These are phyloP conservation scores for Metallyticus violacea DNA, from an alignment of 2,888 invertebrate genomes.

Conservation along the genomic window DNA sequence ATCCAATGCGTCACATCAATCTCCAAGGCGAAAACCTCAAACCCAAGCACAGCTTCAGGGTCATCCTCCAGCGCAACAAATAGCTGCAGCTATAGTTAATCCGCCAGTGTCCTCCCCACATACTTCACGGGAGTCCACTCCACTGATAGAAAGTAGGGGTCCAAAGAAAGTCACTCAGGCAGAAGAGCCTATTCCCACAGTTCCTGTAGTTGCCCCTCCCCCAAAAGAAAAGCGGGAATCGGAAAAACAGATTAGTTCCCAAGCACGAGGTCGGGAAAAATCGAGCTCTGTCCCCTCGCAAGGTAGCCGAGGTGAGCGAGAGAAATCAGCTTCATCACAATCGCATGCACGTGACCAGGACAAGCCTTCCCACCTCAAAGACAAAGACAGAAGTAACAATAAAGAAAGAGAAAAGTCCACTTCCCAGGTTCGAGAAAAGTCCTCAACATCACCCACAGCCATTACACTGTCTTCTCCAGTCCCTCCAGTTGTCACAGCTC, in stretches of 20 bases:
- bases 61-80: background rate
- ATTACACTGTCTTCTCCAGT: background rate
- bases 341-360: conserved; percentile 11
- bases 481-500: background rate
- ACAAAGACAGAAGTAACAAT: background rate
- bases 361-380: conserved; percentile 19
- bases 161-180: background rate
- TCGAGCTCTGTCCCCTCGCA: conserved; percentile 1
- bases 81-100: background rate
- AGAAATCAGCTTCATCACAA: background rate
- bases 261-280: conserved; percentile 11
- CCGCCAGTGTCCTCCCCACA: background rate
- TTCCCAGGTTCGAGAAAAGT: conserved; percentile 6
- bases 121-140: background rate
- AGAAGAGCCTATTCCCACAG: background rate
- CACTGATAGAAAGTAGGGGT: background rate
- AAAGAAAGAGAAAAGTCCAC: conserved; percentile 1
- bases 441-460: background rate
- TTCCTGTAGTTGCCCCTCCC: background rate
- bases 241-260: background rate
- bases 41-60: background rate
- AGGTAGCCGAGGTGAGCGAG: background rate
- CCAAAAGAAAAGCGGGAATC: conserved; percentile 11
- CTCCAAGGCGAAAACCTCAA: conserved; percentile 8
- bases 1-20: background rate